Evolutionary conservation across 2,888 invertebrate species (phyloP), one percentile per base, ranked within the genome.

Genomic region (Trichacis sp.): DNA sequence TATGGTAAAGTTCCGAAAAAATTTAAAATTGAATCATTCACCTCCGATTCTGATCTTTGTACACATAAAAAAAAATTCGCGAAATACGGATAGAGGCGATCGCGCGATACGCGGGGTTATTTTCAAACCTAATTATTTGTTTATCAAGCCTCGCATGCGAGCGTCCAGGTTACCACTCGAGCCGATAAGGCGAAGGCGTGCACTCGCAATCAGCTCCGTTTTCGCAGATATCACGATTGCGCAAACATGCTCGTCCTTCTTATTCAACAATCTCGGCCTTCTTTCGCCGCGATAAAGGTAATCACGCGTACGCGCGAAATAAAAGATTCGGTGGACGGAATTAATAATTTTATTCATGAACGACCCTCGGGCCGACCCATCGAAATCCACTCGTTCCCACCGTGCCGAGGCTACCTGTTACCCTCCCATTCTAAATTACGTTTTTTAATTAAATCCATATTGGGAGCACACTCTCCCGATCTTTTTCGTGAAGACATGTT

Each of bases 341-440:
- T 83, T 84, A 82, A 84, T 84, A 82, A 83, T 81, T 77, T 83
- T 84, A 84, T 84, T 84, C 84, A 84, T 84, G 83, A 84, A 79
- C 76, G 77, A 79, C 75, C 75, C 73, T 72, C 66, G 68, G 76
- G 75, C 73, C 59, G 49, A 53, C 55, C 53, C 62, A 54, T 63
- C 68, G 68, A 68, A n/a, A 65, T 68, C 60, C 52, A 48, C 73
- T 72, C 70, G 83, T 83, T 84, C 83, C 82, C 82, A 83, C 78
- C 67, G 68, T 63, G 67, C 63, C 55, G 42, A 70, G 73, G 82
- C 82, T 82, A 82, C 82, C 82, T 81, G 80, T 79, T 83, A 80
- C 74, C 77, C 77, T 76, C 73, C 77, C 77, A 65, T 74, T 77
- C 77, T 83, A 83, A 83, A 84, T 84, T 84, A 84, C 82, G 79